phyloP scores from a whole-genome alignment of 2,797 vertebrate species.

The Sebastes oblongus region DNA sequence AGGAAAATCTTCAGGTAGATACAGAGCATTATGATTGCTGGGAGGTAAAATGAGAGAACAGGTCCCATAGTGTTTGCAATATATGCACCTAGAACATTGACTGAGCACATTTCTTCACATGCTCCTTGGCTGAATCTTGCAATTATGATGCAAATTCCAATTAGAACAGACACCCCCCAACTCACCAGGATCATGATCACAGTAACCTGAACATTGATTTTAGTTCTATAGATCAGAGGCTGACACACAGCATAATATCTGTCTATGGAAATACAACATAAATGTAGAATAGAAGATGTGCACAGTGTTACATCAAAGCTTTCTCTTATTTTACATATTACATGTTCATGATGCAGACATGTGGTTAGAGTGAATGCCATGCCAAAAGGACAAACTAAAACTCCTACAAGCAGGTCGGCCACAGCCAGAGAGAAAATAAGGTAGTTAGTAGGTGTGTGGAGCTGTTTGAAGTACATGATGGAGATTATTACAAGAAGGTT shows the following conservation, averaged over 20 bases:
- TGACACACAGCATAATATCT: slow-evolving; percentile 82
- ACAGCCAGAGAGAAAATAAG: slow-evolving; percentile 51
- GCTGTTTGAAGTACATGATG: slow-evolving; percentile 49
- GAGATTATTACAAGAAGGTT: slow-evolving; percentile 51
- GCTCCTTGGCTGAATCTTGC: slow-evolving; percentile 64
- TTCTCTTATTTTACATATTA: slow-evolving; percentile 63
- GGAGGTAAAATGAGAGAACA: slow-evolving; percentile 80
- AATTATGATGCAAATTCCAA: slow-evolving; percentile 84
- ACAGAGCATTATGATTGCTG: slow-evolving; percentile 84
- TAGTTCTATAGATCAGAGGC: slow-evolving; percentile 83
- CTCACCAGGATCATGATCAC: too few species aligned
- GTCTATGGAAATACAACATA: slow-evolving; percentile 81
- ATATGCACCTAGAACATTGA: too few species aligned
- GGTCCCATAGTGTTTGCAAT: too few species aligned
- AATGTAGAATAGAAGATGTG: slow-evolving; percentile 80
- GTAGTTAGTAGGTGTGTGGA: slow-evolving; percentile 51
- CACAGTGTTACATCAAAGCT: slow-evolving; percentile 76
- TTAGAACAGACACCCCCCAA: slow-evolving; percentile 83
- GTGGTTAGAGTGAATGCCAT: slow-evolving; percentile 61
- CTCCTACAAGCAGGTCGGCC: slow-evolving; percentile 40
- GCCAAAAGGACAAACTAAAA: slow-evolving; percentile 35
- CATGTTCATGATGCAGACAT: slow-evolving; percentile 75
- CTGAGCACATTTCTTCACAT: too few species aligned
- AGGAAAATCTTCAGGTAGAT: slow-evolving; percentile 87
- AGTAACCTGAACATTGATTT: too few species aligned